phyloP scores from a whole-genome alignment of 2,797 vertebrate species.

The Triplophysa yarkandensis region DNA sequence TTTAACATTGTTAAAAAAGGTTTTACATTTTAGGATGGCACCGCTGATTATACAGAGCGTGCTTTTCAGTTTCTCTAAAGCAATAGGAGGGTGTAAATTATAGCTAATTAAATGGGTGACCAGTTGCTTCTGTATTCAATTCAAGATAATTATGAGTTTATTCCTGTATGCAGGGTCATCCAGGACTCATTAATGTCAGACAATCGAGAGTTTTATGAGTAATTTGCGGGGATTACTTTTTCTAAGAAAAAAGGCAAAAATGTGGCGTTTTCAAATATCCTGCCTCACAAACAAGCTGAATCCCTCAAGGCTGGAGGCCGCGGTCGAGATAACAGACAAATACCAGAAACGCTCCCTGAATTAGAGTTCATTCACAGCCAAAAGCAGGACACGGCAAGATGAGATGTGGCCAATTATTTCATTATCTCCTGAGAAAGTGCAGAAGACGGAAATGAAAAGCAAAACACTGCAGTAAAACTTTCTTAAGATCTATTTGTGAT shows the following conservation, averaged over 20 bases:
- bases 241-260: not conserved
- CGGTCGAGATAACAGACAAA: slow-evolving; percentile 41
- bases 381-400: slow-evolving; percentile 22
- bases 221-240: not conserved
- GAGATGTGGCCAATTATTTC: slow-evolving; percentile 46
- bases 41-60: not conserved
- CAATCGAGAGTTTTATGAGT: slow-evolving; percentile 33
- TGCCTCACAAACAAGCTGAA: not conserved
- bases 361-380: slow-evolving; percentile 41
- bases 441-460: slow-evolving; percentile 14
- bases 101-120: slow-evolving; percentile 25
- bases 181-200: slow-evolving; percentile 37
- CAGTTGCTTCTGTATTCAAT: slow-evolving; percentile 26
- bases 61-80: slow-evolving; percentile 13
- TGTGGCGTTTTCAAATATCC: not conserved
- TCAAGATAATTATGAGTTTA: slow-evolving; percentile 28
- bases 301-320: slow-evolving; percentile 36
- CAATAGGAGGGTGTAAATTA: slow-evolving; percentile 6
- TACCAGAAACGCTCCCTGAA: slow-evolving; percentile 27
- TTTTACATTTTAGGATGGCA: not conserved
- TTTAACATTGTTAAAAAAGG: not conserved
- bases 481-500: not conserved
- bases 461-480: not conserved
- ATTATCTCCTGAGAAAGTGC: slow-evolving; percentile 46
- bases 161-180: slow-evolving; percentile 8